Conservation (phyloP, 2,797 vertebrate species). For the Micromesistius poutassou region DNA sequence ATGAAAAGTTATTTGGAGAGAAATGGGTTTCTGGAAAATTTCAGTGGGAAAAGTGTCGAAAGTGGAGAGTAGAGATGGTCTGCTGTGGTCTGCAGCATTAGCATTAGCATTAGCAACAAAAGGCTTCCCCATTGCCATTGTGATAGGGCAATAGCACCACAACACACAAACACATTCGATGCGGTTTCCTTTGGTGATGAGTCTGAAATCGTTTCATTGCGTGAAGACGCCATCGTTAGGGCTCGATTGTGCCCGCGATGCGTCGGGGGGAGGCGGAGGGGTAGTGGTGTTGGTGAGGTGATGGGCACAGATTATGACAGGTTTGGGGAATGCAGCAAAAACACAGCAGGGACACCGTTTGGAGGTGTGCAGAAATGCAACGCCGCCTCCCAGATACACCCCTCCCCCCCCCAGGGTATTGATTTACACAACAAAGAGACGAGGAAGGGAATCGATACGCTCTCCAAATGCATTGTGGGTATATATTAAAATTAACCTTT, state of each 20-base stretch:
- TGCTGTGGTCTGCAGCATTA: neutral
- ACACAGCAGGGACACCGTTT: slow-evolving; percentile 35
- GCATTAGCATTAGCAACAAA: slow-evolving; percentile 11
- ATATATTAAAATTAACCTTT: slow-evolving; percentile 44
- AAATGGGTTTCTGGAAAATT: neutral
- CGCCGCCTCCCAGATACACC: slow-evolving; percentile 7
- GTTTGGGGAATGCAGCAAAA: slow-evolving; percentile 40
- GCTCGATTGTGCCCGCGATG: slow-evolving; percentile 31
- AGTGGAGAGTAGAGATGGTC: neutral
- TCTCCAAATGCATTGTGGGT: slow-evolving; percentile 33
- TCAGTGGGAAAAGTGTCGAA: neutral
- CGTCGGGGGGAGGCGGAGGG: slow-evolving; percentile 21
- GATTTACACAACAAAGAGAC: slow-evolving; percentile 35
- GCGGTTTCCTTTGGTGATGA: slow-evolving; percentile 60
- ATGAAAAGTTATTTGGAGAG: neutral
- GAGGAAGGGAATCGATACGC: slow-evolving; percentile 35
- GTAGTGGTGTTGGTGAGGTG: too few relatives aligned
- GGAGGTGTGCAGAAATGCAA: slow-evolving; percentile 22
- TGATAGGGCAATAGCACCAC: slow-evolving; percentile 31
- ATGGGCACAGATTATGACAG: slow-evolving; percentile 41
- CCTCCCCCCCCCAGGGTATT: slow-evolving; percentile 19
- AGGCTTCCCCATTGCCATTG: slow-evolving; percentile 46
- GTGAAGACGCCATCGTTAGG: slow-evolving; percentile 56
- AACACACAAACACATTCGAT: slow-evolving; percentile 37
- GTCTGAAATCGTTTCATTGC: slow-evolving; percentile 66